Evolutionary conservation across 2,797 vertebrate genomes (phyloP).

Genomic region (Enteromius radiatus): DNA sequence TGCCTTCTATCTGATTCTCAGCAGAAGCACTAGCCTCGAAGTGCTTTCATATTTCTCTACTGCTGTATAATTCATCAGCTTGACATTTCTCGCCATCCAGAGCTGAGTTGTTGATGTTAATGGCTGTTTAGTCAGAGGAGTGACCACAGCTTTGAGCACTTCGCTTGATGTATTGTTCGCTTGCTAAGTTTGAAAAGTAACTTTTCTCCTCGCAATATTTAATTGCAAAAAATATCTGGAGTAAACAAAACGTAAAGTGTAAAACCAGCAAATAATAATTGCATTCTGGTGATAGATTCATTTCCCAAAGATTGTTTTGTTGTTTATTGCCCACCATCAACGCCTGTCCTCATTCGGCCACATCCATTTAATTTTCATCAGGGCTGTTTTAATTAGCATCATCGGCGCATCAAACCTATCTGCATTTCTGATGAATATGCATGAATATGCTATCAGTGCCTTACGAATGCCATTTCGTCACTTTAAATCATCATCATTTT

Average conservation of each 20-base stretch:
- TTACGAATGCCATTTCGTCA: slow-evolving; percentile 25
- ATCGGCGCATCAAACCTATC: slow-evolving; percentile 41
- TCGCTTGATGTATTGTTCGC: slow-evolving; percentile 13
- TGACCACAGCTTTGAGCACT: slow-evolving; percentile 35
- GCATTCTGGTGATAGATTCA: neutral
- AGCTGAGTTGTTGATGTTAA: slow-evolving; percentile 39
- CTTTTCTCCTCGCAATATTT: neutral
- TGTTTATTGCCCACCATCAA: slow-evolving; percentile 40
- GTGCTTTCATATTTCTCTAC: slow-evolving; percentile 55
- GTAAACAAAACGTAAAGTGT: neutral
- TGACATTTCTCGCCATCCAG: slow-evolving; percentile 31
- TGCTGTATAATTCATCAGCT: slow-evolving; percentile 40
- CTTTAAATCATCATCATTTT: slow-evolving; percentile 31
- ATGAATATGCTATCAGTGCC: slow-evolving; percentile 22
- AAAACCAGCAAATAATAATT: neutral
- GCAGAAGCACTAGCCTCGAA: slow-evolving; percentile 31
- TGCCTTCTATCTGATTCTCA: slow-evolving; percentile 46
- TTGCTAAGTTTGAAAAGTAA: slow-evolving; percentile 8
- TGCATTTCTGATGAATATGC: slow-evolving; percentile 52
- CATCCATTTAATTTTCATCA: slow-evolving; percentile 53
- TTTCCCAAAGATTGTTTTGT: neutral
- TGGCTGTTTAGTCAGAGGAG: slow-evolving; percentile 40
- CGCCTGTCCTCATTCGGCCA: slow-evolving; percentile 37
- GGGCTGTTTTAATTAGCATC: slow-evolving; percentile 47
- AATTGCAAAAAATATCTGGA: neutral